Percentiles rank a stretch among this genome's conserved stretches.
Evolutionary conservation across 2,888 invertebrate genomes (phyloP).

Genomic region (Ophraella communa): DNA sequence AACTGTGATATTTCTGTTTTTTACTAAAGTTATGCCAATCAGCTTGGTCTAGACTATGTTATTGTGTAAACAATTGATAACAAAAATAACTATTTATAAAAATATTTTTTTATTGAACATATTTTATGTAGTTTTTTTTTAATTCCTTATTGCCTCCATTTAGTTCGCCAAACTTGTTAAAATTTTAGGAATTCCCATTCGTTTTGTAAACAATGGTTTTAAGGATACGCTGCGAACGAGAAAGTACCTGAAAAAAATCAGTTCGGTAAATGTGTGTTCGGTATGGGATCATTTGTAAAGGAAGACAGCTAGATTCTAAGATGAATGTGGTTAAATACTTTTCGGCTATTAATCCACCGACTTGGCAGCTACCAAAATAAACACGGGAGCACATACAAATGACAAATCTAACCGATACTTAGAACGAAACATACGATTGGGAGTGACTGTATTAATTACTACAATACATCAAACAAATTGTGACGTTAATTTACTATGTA

Average conservation of each 20-base stretch:
- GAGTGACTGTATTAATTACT: slow-evolving; percentile 5
- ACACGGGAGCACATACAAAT: slow-evolving; percentile 31
- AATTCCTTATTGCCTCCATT: background rate
- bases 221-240: slow-evolving; percentile 1
- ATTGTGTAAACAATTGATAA: too few relatives aligned
- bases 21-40: too few relatives aligned
- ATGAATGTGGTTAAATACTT: slow-evolving; percentile 57
- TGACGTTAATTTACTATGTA: background rate
- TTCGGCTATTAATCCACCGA: slow-evolving; percentile 55
- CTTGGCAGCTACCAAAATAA: slow-evolving; percentile 57
- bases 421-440: slow-evolving; percentile 12
- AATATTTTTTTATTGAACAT: background rate
- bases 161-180: background rate
- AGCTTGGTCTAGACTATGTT: too few relatives aligned
- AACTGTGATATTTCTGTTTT: too few relatives aligned
- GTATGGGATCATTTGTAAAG: slow-evolving; percentile 56
- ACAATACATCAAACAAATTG: background rate
- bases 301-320: slow-evolving; percentile 51
- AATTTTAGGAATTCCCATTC: slow-evolving; percentile 27
- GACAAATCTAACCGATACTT: slow-evolving; percentile 35
- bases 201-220: background rate
- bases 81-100: too few relatives aligned
- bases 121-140: background rate
- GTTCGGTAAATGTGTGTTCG: slow-evolving; percentile 41
- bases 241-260: slow-evolving; percentile 41